A percentile compares a stretch with the other conserved stretches of the same genome.
These are phyloP conservation scores for Ictidomys tridecemlineatus DNA, from an alignment of 2,113 vertebrate genomes.

Conservation along the genomic window DNA sequence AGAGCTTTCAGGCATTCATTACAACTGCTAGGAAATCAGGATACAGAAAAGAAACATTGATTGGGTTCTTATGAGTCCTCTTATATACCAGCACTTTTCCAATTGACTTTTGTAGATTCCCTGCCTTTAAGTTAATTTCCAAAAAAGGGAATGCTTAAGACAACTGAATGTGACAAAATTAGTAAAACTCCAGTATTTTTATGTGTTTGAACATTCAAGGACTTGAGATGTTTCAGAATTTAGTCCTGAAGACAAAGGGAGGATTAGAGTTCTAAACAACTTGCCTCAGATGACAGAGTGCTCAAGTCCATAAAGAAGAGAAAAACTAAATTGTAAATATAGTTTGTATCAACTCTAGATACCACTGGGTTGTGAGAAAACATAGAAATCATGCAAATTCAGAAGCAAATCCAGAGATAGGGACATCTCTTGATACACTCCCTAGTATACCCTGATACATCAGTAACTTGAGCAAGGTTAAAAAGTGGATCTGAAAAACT, in stretches of 20 bases:
- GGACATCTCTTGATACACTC: neutral
- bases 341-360: conserved; percentile 1
- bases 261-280: conserved; percentile 11
- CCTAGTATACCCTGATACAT: neutral
- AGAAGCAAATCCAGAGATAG: neutral
- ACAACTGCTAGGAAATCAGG: neutral
- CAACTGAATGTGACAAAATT: neutral
- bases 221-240: conserved; percentile 34
- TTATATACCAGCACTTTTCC: neutral
- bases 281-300: neutral
- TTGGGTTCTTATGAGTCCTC: neutral
- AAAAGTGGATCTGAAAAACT: neutral
- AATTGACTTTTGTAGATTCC: conserved; percentile 38
- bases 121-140: conserved; percentile 47
- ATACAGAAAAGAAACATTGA: neutral
- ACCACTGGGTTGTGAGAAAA: neutral
- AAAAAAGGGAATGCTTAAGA: conserved; percentile 14
- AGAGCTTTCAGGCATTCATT: neutral
- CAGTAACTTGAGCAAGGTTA: neutral
- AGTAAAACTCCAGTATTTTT: neutral
- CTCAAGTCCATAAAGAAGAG: conserved; percentile 14
- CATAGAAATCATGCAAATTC: conserved; percentile 16
- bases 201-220: neutral
- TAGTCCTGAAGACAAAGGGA: neutral
- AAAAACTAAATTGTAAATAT: conserved; percentile 29